Base-by-base conservation (phyloP, 2,797 vertebrate genomes). In the Gymnoscopelus braueri region DNA sequence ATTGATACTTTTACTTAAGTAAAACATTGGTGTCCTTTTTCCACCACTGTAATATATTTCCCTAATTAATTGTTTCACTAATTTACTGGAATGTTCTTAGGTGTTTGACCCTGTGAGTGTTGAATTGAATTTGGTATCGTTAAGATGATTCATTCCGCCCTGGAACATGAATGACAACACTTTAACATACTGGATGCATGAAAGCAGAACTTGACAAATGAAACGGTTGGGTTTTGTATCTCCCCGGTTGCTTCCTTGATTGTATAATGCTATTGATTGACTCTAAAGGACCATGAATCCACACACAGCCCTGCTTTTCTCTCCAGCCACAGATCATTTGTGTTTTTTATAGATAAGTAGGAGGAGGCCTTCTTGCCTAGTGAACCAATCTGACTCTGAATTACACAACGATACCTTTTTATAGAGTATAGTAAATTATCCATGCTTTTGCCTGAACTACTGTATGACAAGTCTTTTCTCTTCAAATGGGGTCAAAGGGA, bases 191-290 rank as follows among this genome's bases (percentile, higher is more conserved):
- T 26, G 1, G 13, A 24, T 2, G 48, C 48, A 39, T 2, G 0
- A 10, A 53, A 54, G 60, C 48, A 19, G 19, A 10, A 12, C 11
- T 60, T 69, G 10, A 51, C 19, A 19, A 48, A 54, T 32, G 49
- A 55, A 47, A 29, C 14, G 19, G 52, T 49, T 71, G 8, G 29
- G 24, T 13, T 13, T 3, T 8, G 0, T 49, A 73, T 66, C 67
- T 51, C 4, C 12, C 63, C 67, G n/a, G 19, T 19, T 63, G 59
- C n/a, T 61, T 70, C 19, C 76, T 74, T 74, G 6, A 56, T 29
- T 68, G 24, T 58, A 49, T 67, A 19, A 49, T 50, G 14, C 60
- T 65, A 60, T 78, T 64, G 72, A 83, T 80, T 66, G 54, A 32
- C 51, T 63, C 7, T 55, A 9, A 63, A 65, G 47, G 53, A 57